Conservation (phyloP, 2,888 invertebrate species). For the Yponomeuta plumbellus region DNA sequence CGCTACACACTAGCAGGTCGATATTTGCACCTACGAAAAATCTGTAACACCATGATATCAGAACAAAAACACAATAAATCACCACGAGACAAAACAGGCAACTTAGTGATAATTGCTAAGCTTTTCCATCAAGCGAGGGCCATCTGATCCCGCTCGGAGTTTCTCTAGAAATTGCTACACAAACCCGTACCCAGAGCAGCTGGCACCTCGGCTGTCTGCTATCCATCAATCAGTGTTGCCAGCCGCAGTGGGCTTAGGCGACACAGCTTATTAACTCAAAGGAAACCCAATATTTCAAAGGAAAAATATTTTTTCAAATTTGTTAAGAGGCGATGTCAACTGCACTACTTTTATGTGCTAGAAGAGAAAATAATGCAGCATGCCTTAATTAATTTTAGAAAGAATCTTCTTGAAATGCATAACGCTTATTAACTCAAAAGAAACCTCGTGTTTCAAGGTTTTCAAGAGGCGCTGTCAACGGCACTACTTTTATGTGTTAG, state of each 20-base stretch:
- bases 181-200: slow-evolving; percentile 10
- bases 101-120: not conserved
- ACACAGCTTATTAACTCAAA: not conserved
- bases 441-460: not conserved
- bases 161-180: slow-evolving; percentile 16
- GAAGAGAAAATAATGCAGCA: too few relatives aligned
- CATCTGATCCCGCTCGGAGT: slow-evolving; percentile 12
- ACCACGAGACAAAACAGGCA: not conserved
- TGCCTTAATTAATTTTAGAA: too few relatives aligned
- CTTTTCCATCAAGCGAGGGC: not conserved
- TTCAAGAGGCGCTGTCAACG: too few relatives aligned
- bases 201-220: slow-evolving; percentile 13
- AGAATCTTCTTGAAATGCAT: too few relatives aligned
- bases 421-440: not conserved
- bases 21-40: too few relatives aligned
- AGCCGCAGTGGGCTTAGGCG: not conserved
- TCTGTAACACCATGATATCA: too few relatives aligned
- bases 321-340: too few relatives aligned
- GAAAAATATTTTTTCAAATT: too few relatives aligned
- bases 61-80: not conserved
- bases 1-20: too few relatives aligned
- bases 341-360: too few relatives aligned
- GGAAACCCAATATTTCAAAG: not conserved
- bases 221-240: slow-evolving; percentile 14
- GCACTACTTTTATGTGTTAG: too few relatives aligned